Percentiles rank a stretch among this genome's conserved stretches.
Conservation (phyloP, 1,140 invertebrate genomes). For the Lepidurus couesii region DNA sequence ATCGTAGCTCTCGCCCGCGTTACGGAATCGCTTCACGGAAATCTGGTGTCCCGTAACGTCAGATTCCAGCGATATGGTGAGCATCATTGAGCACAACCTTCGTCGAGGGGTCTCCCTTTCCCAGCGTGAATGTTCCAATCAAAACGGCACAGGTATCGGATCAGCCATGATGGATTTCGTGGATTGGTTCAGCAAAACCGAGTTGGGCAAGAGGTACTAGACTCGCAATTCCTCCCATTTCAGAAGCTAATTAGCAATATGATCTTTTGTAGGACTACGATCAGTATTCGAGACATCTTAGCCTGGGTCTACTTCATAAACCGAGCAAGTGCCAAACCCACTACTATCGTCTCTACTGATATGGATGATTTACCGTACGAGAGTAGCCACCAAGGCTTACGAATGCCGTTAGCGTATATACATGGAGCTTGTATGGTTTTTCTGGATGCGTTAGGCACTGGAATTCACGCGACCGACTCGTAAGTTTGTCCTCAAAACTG, state of each 20-base stretch:
- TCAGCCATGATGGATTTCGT: constrained; percentile 70
- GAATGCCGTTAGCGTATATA: constrained; percentile 59
- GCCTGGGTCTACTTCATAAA: constrained; percentile 92
- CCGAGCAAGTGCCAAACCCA: constrained; percentile 45
- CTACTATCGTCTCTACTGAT: neutral
- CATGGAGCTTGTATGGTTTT: constrained; percentile 88
- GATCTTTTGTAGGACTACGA: constrained; percentile 33
- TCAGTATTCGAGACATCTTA: constrained; percentile 88
- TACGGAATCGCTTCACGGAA: constrained; percentile 97
- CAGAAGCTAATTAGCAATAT: too few species aligned
- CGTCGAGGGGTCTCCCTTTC: constrained; percentile 46
- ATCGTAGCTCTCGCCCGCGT: constrained; percentile 77
- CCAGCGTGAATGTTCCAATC: constrained; percentile 27
- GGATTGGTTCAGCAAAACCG: constrained; percentile 64
- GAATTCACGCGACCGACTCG: constrained; percentile 57
- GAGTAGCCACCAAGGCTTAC: constrained; percentile 40
- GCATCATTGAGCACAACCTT: constrained; percentile 76
- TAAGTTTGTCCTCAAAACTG: constrained; percentile 37
- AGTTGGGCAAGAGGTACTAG: constrained; percentile 60
- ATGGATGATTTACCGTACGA: neutral
- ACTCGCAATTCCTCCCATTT: neutral
- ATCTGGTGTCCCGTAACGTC: constrained; percentile 88
- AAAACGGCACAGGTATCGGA: constrained; percentile 55
- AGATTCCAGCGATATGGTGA: constrained; percentile 61
- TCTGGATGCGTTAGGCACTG: constrained; percentile 78